These are phyloP conservation scores for Patella ulyssiponensis DNA, from an alignment of 2,888 invertebrate species.

Conservation along the genomic window DNA sequence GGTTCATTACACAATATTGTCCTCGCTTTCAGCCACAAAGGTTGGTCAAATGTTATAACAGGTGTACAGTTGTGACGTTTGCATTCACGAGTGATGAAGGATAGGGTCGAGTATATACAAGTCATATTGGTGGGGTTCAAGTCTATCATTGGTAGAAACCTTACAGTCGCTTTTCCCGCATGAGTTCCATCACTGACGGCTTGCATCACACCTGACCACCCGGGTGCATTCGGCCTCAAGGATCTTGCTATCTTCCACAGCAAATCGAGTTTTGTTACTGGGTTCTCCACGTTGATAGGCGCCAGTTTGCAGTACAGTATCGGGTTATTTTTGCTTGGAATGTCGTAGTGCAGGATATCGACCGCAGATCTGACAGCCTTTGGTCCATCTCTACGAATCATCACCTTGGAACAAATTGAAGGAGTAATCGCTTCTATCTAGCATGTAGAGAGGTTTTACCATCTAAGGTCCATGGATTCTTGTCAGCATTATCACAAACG, in stretches of 20 bases:
- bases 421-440: slow-evolving; percentile 1
- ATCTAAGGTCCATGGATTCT: not conserved
- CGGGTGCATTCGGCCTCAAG: slow-evolving; percentile 26
- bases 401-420: not conserved
- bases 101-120: not conserved
- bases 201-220: slow-evolving; percentile 49
- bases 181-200: slow-evolving; percentile 28
- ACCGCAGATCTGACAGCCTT: not conserved
- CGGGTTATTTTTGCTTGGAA: not conserved
- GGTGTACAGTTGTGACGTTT: not conserved
- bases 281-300: not conserved
- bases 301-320: not conserved
- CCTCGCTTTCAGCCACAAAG: not conserved
- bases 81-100: slow-evolving; percentile 1
- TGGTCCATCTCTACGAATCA: not conserved
- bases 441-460: not conserved
- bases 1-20: not conserved
- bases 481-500: no score
- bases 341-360: not conserved
- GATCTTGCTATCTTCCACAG: slow-evolving; percentile 19
- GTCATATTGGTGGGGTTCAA: not conserved
- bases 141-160: not conserved
- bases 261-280: not conserved
- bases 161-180: slow-evolving; percentile 37
- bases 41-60: not conserved